These are phyloP conservation scores for Diachasma alloeum DNA, from an alignment of 1,140 invertebrate species.

Conservation along the genomic window DNA sequence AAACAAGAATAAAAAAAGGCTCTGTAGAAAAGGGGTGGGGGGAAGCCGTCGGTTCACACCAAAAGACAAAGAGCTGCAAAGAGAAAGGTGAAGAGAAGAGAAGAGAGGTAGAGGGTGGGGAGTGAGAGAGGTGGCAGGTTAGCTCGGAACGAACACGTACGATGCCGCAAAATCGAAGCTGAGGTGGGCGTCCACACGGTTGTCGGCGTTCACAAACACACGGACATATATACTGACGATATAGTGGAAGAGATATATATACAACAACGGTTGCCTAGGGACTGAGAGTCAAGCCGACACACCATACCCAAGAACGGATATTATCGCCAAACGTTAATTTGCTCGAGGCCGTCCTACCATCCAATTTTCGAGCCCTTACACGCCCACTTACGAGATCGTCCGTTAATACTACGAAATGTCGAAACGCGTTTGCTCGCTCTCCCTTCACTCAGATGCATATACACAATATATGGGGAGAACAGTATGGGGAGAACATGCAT, in stretches of 20 bases:
- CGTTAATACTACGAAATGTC: slow-evolving; percentile 58
- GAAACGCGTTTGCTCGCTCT: slow-evolving; percentile 7
- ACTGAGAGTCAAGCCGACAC: slow-evolving; percentile 25
- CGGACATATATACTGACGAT: neutral
- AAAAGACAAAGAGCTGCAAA: slow-evolving; percentile 21
- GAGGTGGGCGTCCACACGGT: slow-evolving; percentile 21
- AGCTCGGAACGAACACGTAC: slow-evolving; percentile 21
- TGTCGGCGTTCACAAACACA: slow-evolving; percentile 19
- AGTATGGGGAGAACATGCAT: neutral
- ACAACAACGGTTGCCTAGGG: slow-evolving; percentile 28
- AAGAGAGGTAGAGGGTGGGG: neutral
- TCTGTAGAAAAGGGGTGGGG: neutral
- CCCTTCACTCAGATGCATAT: neutral
- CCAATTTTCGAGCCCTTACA: slow-evolving; percentile 65
- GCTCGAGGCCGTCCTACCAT: slow-evolving; percentile 62
- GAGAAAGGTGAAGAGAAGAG: slow-evolving; percentile 1
- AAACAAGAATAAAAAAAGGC: neutral
- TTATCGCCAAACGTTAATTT: slow-evolving; percentile 66
- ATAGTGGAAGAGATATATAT: slow-evolving; percentile 10
- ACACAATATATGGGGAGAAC: neutral
- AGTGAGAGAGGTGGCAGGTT: neutral
- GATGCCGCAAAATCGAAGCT: slow-evolving; percentile 27
- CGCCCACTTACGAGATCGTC: slow-evolving; percentile 64
- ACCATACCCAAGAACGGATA: slow-evolving; percentile 55
- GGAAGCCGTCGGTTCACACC: slow-evolving; percentile 23